These are phyloP conservation scores for Dryocosmus kuriphilus DNA, from an alignment of 2,888 invertebrate genomes.

Conservation along the genomic window DNA sequence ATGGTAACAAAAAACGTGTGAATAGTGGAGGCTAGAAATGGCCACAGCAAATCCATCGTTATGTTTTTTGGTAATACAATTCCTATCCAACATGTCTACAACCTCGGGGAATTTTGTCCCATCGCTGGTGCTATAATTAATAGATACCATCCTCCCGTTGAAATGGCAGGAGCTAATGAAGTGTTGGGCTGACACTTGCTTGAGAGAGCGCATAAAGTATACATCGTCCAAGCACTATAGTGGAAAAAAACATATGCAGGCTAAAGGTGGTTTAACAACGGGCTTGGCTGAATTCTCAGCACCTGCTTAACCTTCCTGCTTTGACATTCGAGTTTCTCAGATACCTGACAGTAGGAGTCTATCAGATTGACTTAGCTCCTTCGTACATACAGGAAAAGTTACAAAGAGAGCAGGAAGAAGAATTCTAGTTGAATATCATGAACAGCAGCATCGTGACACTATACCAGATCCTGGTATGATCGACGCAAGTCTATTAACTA, in stretches of 20 bases:
- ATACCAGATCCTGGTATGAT: too few species aligned
- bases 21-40: conserved; percentile 55
- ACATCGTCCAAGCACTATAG: conserved; percentile 46
- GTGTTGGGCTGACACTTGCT: conserved; percentile 41
- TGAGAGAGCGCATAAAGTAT: conserved; percentile 32
- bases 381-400: too few species aligned
- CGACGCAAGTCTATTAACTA: too few species aligned
- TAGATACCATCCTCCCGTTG: conserved; percentile 40
- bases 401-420: too few species aligned
- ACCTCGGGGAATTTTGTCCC: conserved; percentile 48
- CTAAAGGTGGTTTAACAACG: conserved; percentile 43
- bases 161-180: conserved; percentile 41
- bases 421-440: too few species aligned
- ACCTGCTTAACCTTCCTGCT: conserved; percentile 43
- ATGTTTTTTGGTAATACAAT: too few species aligned
- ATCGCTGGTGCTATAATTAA: conserved; percentile 49
- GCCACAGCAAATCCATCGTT: conserved; percentile 55
- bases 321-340: conserved; percentile 46
- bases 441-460: too few species aligned
- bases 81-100: too few species aligned
- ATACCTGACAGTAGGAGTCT: conserved; percentile 45
- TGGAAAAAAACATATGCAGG: conserved; percentile 44
- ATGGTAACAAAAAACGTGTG: conserved; percentile 57
- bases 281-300: conserved; percentile 39
- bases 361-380: conserved; percentile 50